Conservation (phyloP, 2,797 vertebrate genomes). For the Menidia menidia region DNA sequence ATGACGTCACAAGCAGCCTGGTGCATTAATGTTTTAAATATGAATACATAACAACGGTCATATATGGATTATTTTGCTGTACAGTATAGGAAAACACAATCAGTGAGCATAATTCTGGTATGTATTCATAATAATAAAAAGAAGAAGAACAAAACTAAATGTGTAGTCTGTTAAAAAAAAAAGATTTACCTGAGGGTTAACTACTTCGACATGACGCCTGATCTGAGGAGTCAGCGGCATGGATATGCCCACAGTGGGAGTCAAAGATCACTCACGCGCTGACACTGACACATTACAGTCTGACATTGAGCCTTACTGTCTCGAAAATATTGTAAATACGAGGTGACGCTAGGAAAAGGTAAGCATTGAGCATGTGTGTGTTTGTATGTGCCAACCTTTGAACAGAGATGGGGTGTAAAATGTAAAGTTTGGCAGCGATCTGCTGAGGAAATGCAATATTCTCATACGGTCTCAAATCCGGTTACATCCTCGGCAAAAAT, state of each 20-base stretch:
- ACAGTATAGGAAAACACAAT: too few relatives aligned
- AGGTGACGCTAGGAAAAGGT: conserved; percentile 2
- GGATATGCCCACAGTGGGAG: neutral
- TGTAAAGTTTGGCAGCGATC: neutral
- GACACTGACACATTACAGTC: neutral
- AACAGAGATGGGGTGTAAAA: too few relatives aligned
- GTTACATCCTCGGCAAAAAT: neutral
- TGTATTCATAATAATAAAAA: too few relatives aligned
- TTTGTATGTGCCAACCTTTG: neutral
- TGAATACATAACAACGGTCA: too few relatives aligned
- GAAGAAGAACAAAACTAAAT: too few relatives aligned
- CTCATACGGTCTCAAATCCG: neutral
- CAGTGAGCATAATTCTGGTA: too few relatives aligned
- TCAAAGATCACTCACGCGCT: conserved; percentile 4
- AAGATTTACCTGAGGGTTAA: too few relatives aligned
- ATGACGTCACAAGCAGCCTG: conserved; percentile 11
- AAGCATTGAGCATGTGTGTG: neutral
- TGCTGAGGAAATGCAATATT: neutral
- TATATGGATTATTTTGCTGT: too few relatives aligned
- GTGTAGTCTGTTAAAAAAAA: too few relatives aligned
- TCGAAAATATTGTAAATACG: neutral
- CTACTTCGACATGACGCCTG: neutral
- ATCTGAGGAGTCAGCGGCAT: conserved; percentile 2
- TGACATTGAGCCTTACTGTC: neutral
- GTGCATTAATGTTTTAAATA: too few relatives aligned